Base-by-base conservation (phyloP, 2,888 invertebrate genomes). In the Arctia plantaginis region DNA sequence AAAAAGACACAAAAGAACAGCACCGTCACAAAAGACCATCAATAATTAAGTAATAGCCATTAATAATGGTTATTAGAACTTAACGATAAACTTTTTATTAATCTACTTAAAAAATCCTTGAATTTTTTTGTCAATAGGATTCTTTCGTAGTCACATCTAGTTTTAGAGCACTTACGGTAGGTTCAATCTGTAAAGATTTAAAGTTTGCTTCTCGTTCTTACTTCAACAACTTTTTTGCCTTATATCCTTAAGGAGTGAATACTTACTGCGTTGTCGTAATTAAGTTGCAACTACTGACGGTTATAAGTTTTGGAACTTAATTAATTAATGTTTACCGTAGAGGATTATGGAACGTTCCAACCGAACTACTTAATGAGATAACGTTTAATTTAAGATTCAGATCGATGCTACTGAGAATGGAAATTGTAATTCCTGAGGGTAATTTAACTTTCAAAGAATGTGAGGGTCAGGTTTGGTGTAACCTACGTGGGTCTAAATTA, bases 171-270 rank as follows among this genome's bases (percentile, higher is more conserved):
- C 15, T 62, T 39, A 35, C 13, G 73, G 72, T 27, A 23, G 68
- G 59, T 82, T 77, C 77, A 82, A 82, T 82, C 81, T 80, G 76
- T 81, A 75, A 81, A 81, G 84, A 84, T 80, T 80, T 84, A 77
- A 84, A 81, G 80, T 82, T 84, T 77, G 70, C 71, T 74, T 68
- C 75, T 76, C 66, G 64, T 77, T 67, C 76, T 66, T 79, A 78
- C 80, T 79, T 66, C 71, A 77, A 78, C 76, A 80, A 84, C 62
- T 80, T 72, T 78, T 69, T 65, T 66, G 75, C 72, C 75, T 80
- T 69, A 73, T 77, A 72, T 74, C 75, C 75, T 83, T 78, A 59
- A 55, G 51, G 72, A 76, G 72, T 64, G 35, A 62, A 23, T 41
- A 44, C 71, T 74, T 71, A 77, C 62, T 76, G 44, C 70, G 62